Evolutionary conservation across 2,888 invertebrate species (phyloP), one percentile per base, ranked within the genome.

Genomic region (Bombylius major): DNA sequence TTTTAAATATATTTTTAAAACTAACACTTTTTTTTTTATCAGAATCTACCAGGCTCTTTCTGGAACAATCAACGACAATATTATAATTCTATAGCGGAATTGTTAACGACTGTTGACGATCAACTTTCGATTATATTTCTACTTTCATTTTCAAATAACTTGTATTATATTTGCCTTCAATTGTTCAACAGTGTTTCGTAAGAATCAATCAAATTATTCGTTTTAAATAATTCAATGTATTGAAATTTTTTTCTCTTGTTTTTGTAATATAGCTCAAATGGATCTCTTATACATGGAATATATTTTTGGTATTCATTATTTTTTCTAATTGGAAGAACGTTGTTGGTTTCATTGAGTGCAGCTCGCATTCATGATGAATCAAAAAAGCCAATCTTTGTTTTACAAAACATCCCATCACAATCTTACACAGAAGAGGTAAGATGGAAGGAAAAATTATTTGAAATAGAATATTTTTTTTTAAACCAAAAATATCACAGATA

Each of bases 141-240:
- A 1, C 69, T 85, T 11, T 84, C 84, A 0, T 84, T 83, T 62
- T 71, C 79, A 47, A 83, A 80, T 62, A 84, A 86, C 67, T 75
- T 84, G 39, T 85, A 82, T 67, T 85, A 85, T 64, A 83, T 86
- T 60, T 84, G 85, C 61, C 73, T 85, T 50, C 85, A 86, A 63
- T 73, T 86, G 6, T 83, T 82, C 62, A 76, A 81, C 63, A 84
- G 82, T 39, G 76, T 85, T 57, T 80, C 81, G 84, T 85, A 70
- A 77, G 78, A 3, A 23, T 23, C 23, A 23, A 23, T 23, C 23
- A 23, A 23, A 23, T 57, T 31, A 42, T 36, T 36, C 23, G 23
- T 36, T 36, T 36, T 36, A 36, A 36, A 9, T 36, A 36, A 8
- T 36, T 36, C 4, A 8, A 36, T 36, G 9, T 36, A 36, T 36